A percentile compares a stretch with the other conserved stretches of the same genome.
Conservation (phyloP, 1,140 invertebrate species). For the Neotoxoptera formosana region DNA sequence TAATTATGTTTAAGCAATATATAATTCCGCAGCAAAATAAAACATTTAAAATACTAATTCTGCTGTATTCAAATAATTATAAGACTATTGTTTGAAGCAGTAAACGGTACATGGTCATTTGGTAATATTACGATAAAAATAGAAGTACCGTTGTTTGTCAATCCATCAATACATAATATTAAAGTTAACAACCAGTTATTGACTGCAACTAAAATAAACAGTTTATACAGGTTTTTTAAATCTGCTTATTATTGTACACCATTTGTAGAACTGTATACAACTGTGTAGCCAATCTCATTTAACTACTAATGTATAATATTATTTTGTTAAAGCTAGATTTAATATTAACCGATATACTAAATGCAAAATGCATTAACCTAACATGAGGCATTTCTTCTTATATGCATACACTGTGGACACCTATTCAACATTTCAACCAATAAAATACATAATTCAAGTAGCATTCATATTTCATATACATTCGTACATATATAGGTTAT, state of each 20-base stretch:
- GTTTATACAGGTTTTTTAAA: conserved; percentile 17
- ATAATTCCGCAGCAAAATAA: neutral
- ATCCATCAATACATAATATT: conserved; percentile 10
- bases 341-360: neutral
- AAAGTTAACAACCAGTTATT: conserved; percentile 5
- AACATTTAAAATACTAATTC: neutral
- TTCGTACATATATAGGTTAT: too few relatives aligned
- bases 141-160: conserved; percentile 41
- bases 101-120: neutral
- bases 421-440: too few relatives aligned
- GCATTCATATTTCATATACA: neutral
- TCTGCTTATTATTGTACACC: neutral
- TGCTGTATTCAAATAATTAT: neutral
- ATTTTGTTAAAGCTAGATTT: neutral
- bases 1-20: neutral
- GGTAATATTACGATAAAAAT: conserved; percentile 2
- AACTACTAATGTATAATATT: neutral
- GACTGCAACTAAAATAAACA: neutral
- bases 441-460: neutral
- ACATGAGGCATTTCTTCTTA: too few relatives aligned
- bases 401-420: neutral
- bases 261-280: neutral
- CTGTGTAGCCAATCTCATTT: neutral
- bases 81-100: neutral
- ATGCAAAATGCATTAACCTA: too few relatives aligned